phyloP scores from a whole-genome alignment of 2,888 invertebrate species.

The Pandemis corylana region DNA sequence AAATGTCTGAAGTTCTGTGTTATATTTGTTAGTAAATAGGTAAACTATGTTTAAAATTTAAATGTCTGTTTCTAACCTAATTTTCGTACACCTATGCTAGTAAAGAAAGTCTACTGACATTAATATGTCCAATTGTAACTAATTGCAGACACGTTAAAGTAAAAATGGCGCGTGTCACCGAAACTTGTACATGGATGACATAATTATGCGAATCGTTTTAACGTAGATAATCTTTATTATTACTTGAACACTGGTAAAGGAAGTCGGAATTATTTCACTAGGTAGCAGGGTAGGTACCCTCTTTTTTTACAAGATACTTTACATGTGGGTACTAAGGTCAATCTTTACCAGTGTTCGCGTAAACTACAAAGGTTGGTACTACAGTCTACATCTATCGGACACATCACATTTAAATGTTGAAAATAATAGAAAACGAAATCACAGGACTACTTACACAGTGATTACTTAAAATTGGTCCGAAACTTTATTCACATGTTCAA shows the following conservation, averaged over 20 bases:
- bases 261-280: neutral
- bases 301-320: neutral
- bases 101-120: neutral
- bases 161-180: neutral
- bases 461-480: slow-evolving; percentile 83
- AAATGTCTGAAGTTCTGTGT: slow-evolving; percentile 8
- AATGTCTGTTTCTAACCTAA: slow-evolving; percentile 8
- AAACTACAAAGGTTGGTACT: neutral
- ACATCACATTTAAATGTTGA: slow-evolving; percentile 57
- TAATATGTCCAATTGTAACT: neutral
- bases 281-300: no score
- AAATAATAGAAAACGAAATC: slow-evolving; percentile 49
- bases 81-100: neutral
- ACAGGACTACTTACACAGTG: slow-evolving; percentile 50
- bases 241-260: neutral
- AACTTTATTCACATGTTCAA: slow-evolving; percentile 48
- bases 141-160: neutral
- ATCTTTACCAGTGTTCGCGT: slow-evolving; percentile 3
- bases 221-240: neutral
- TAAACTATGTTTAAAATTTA: slow-evolving; percentile 16
- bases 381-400: slow-evolving; percentile 47
- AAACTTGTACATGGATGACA: no score
- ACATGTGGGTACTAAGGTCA: neutral
- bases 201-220: neutral
- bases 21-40: slow-evolving; percentile 4